A percentile compares a stretch with the other conserved stretches of the same genome.
Evolutionary conservation across 2,113 vertebrate genomes (phyloP).

Genomic region (Camelus bactrianus): DNA sequence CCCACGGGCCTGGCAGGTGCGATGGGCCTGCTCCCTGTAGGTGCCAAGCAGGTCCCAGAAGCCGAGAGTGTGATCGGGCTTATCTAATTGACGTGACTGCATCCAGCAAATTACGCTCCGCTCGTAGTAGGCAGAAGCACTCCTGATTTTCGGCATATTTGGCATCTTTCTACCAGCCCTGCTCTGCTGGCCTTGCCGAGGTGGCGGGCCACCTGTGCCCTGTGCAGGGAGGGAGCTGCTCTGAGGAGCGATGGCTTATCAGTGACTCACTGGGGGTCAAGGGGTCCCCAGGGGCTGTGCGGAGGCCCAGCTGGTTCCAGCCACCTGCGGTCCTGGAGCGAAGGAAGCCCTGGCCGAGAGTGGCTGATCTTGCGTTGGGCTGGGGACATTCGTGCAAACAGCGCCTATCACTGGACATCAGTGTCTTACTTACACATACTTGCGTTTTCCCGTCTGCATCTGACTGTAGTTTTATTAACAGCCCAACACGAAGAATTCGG

Average conservation of each 20-base stretch:
- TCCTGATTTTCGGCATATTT: background rate
- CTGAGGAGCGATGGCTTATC: fast-evolving
- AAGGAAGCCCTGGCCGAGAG: fast-evolving
- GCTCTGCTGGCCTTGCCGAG: background rate
- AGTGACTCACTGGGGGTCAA: fast-evolving
- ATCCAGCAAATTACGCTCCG: fast-evolving
- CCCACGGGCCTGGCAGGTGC: fast-evolving
- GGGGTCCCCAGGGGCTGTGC: background rate
- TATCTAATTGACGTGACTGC: fast-evolving
- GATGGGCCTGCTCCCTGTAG: fast-evolving
- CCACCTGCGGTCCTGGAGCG: background rate
- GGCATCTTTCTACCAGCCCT: background rate
- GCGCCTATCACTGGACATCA: fast-evolving
- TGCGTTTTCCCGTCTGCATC: background rate
- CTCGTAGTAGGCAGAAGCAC: background rate
- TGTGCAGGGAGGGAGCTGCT: fast-evolving
- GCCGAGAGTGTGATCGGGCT: too few species aligned
- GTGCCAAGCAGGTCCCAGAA: background rate
- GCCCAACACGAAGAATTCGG: background rate
- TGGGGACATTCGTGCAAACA: fast-evolving
- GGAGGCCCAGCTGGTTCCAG: background rate
- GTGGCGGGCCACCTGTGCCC: background rate
- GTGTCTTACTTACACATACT: fast-evolving
- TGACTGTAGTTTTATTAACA: background rate
- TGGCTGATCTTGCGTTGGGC: fast-evolving